phyloP scores from a whole-genome alignment of 2,113 vertebrate species.

The Ascaphus truei region DNA sequence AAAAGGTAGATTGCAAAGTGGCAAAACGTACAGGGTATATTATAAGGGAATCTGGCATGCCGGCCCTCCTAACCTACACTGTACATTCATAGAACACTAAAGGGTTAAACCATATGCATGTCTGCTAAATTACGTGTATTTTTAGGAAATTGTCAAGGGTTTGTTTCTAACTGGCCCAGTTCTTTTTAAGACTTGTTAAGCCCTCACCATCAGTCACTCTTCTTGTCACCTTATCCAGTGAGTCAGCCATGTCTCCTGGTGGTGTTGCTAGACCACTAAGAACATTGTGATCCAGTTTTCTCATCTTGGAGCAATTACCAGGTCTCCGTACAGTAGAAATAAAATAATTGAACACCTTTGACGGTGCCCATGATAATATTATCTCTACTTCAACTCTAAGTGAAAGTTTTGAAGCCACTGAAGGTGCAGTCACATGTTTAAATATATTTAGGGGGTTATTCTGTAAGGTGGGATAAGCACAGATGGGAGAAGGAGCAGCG shows the following conservation, averaged over 20 bases:
- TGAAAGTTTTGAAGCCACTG: no score
- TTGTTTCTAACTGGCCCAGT: constrained; percentile 36
- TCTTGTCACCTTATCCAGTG: constrained; percentile 30
- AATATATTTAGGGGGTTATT: no score
- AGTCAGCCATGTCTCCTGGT: constrained; percentile 47
- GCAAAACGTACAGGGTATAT: no score
- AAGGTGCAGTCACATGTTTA: no score
- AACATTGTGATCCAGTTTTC: constrained; percentile 56
- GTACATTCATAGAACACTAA: background rate
- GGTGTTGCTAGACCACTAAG: constrained; percentile 51
- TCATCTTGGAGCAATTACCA: constrained; percentile 55
- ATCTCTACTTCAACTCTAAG: constrained; percentile 46
- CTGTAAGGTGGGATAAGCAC: no score
- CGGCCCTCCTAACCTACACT: background rate
- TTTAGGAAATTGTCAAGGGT: background rate
- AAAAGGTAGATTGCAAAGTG: no score
- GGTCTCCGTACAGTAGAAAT: constrained; percentile 52
- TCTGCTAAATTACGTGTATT: background rate
- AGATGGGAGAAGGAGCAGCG: no score
- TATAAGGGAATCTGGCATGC: no score
- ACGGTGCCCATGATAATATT: constrained; percentile 48
- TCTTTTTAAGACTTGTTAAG: constrained; percentile 36
- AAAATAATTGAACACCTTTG: constrained; percentile 46
- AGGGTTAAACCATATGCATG: background rate
- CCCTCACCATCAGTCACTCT: constrained; percentile 36